Evolutionary conservation across 2,113 vertebrate species (phyloP).

Genomic region (Hemiscyllium ocellatum): DNA sequence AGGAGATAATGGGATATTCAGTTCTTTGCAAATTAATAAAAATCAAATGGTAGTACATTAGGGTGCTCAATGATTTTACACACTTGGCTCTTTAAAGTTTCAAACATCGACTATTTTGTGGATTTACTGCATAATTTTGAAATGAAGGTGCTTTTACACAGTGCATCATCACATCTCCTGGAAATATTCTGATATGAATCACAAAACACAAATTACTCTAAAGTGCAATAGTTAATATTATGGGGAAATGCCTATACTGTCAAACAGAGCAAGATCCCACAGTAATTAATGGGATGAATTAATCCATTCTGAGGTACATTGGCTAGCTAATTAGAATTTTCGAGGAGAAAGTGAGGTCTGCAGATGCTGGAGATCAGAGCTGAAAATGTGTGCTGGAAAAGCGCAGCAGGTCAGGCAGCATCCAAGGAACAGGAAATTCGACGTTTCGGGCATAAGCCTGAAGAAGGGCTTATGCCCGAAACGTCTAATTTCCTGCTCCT

Average conservation of each 20-base stretch:
- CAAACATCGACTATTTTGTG: neutral
- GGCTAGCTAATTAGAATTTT: neutral
- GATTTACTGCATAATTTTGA: neutral
- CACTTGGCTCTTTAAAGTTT: neutral
- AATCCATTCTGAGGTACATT: neutral
- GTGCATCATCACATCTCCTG: neutral
- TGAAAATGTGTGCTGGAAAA: too few relatives aligned
- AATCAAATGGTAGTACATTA: neutral
- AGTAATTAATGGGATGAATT: neutral
- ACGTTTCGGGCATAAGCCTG: too few relatives aligned
- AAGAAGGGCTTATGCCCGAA: too few relatives aligned
- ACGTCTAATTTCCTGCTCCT: too few relatives aligned
- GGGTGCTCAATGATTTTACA: neutral
- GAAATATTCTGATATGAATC: neutral
- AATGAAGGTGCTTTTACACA: neutral
- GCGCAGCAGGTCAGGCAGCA: too few relatives aligned
- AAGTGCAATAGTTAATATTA: neutral
- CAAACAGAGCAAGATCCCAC: neutral
- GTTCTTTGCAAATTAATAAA: neutral
- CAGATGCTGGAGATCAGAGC: too few relatives aligned
- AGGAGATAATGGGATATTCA: neutral
- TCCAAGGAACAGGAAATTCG: too few relatives aligned
- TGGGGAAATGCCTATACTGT: neutral
- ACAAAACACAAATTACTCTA: neutral
- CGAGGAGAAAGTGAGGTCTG: too few relatives aligned